Evolutionary conservation across 1,140 invertebrate species (phyloP), one percentile per base, ranked within the genome.

Genomic region (Platyura marginata): DNA sequence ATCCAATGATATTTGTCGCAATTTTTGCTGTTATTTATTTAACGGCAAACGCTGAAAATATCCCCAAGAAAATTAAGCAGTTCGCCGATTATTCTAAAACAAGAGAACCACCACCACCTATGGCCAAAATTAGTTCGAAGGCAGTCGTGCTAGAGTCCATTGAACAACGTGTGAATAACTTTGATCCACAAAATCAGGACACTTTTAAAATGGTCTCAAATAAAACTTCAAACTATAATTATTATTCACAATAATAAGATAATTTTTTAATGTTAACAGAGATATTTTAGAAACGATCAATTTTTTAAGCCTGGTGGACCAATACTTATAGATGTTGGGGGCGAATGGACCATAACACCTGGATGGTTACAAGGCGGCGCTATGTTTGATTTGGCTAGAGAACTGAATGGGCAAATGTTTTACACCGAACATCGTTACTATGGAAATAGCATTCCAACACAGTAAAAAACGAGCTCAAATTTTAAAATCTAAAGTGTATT

Each of bases 361-460:
- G 63, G 63, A 3, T 69, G 56, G 46, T 55, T 77, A n/a, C 45
- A 51, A 29, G 51, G 46, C 4, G 74, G 76, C 9, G 65, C 71
- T 34, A 72, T 75, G 67, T 68, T 59, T 46, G 62, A 70, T 20
- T 62, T 75, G 47, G 77, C 72, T 20, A 68, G 68, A 40, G 61
- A 74, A 35, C 69, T 79, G 51, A 68, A 68, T 33, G 86, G 80
- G 3, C 64, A 66, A 15, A 56, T 73, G 49, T 64, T 74, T 42
- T 75, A 76, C 45, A 71, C 86, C 1, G 86, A 91, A 53, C 86
- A 91, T 59, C 67, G 81, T 39, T 84, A 68, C 55, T 85, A 84
- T 57, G 81, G 81, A n/a, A 57, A 74, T 51, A 81, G 77, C 57
- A 69, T 64, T 51, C 81, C 81, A 2, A 72, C 69, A 32, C 45